Evolutionary conservation across 2,888 invertebrate species (phyloP), one percentile per base, ranked within the genome.

Genomic region (Drosophila borealis): DNA sequence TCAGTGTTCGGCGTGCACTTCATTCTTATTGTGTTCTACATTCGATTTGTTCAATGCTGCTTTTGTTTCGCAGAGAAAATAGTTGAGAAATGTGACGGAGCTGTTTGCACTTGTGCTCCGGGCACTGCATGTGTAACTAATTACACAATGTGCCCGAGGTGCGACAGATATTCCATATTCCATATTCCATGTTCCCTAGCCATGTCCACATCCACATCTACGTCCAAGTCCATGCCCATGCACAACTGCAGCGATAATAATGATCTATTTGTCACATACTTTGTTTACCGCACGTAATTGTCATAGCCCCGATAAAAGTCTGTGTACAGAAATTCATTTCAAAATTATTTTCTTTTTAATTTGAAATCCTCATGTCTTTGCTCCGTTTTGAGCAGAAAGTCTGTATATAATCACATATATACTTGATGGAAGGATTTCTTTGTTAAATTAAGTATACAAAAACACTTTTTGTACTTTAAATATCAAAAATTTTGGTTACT

Each of bases 61-160:
- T 56, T 51, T 70, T 59, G 45, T 56, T 39, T 29, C 51, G 17
- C 42, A 9, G 42, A 36, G 36, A 36, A 17, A 42, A 19, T 19
- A 42, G 51, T 39, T 41, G 21, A 2, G 19, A 39, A 29, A 51
- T 42, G 33, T 39, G 14, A 29, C 17, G 42, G 48, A 29, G 34
- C 53, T 55, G 45, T 42, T 66, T 39, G 19, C 50, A 65, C 49
- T 36, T 59, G 55, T 39, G 50, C 50, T 37, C 21, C 49, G 57
- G 50, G 39, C 33, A 61, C 19, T 45, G 54, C 57, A 62, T 73
- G 66, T 66, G 70, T 66, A 44, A 51, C 45, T 68, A 80, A 81
- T 80, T 78, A 66, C 64, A 68, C 67, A 73, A 67, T 67, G 14
- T 29, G 13, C 34, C 11, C 17, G 37, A 59, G 10, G 36, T 42